Evolutionary conservation across 1,140 invertebrate species (phyloP), one percentile per base, ranked within the genome.

Genomic region (Drosophila bifasciata): DNA sequence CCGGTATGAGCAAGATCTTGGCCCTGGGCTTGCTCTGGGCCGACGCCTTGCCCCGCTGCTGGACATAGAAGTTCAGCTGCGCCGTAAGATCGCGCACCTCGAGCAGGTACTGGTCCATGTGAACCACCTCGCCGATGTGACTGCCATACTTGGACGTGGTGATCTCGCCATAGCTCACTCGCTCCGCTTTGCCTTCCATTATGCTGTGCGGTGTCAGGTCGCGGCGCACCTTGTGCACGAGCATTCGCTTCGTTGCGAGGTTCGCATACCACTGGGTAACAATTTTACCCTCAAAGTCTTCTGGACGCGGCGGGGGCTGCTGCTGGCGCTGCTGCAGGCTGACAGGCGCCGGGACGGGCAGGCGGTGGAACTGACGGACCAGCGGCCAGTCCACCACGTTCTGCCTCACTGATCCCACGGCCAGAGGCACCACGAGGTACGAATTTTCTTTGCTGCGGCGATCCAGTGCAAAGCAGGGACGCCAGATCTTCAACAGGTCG

Each of bases 51-150:
- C 41, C 25, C 0, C 58, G 56, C 17, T 93, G 52, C 94, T 79
- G 51, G 5, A 88, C 43, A 50, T 83, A 91, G 45, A 91, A 95
- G 92, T 98, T 97, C 1, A 97, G 91, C 64, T 95, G 93, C 5
- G 93, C 94, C 0, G 97, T 96, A 5, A 98, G 94, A 45, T 95
- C 94, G 91, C 97, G 96, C 0, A 99, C 99, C 93, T 98, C 97
- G 0, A 99, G 83, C 56, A 99, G 90, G 9, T 96, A 96, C 89
- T 99, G 97, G 1, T 92, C 49, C 45, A 93, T 91, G 13, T 98
- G 95, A 23, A 94, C 92, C 32, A 99, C 94, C 2, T 89, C 83
- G 1, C 96, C 89, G 11, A 90, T 90, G 2, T 70, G 39, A 16
- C 67, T 58, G 15, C 94, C 92, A 91, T 99, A 98, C 89, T 97